These are phyloP conservation scores for Chunga burmeisteri DNA, from an alignment of 2,113 vertebrate genomes.

Conservation along the genomic window DNA sequence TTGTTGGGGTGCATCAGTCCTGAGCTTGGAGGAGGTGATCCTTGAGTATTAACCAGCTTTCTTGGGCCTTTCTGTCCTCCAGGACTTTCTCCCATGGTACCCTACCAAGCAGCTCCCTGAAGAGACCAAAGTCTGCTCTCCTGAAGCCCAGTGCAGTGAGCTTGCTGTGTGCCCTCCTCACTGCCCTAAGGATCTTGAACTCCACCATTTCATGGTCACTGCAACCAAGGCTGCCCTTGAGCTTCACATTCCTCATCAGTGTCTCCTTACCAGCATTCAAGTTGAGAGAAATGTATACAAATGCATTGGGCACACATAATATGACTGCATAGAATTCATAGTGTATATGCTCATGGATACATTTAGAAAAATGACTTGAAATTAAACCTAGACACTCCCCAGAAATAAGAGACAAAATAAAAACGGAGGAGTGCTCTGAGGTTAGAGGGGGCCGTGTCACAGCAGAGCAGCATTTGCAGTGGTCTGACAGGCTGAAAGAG, in stretches of 20 bases:
- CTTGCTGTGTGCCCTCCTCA: no score
- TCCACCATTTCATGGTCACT: background rate
- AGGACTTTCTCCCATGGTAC: no score
- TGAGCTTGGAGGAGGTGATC: no score
- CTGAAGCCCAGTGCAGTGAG: no score
- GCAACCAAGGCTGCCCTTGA: no score
- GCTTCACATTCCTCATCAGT: background rate
- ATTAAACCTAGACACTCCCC: constrained; percentile 46
- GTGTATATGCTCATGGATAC: background rate
- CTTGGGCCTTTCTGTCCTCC: no score
- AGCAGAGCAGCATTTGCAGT: background rate
- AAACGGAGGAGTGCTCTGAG: constrained; percentile 4
- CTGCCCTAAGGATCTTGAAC: background rate
- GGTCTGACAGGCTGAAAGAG: constrained; percentile 11
- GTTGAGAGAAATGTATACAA: background rate
- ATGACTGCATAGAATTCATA: background rate
- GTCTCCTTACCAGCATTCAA: background rate
- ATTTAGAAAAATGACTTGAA: constrained; percentile 52
- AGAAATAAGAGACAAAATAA: constrained; percentile 60
- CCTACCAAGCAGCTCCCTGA: no score
- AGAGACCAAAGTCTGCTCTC: no score
- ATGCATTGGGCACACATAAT: background rate
- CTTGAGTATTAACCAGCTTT: no score
- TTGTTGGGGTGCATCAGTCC: no score
- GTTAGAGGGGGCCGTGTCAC: background rate